phyloP scores from a whole-genome alignment of 30 jellyfish, hydroid and myxozoan species.

The Aurelia aurita complex sp. Pacific region DNA sequence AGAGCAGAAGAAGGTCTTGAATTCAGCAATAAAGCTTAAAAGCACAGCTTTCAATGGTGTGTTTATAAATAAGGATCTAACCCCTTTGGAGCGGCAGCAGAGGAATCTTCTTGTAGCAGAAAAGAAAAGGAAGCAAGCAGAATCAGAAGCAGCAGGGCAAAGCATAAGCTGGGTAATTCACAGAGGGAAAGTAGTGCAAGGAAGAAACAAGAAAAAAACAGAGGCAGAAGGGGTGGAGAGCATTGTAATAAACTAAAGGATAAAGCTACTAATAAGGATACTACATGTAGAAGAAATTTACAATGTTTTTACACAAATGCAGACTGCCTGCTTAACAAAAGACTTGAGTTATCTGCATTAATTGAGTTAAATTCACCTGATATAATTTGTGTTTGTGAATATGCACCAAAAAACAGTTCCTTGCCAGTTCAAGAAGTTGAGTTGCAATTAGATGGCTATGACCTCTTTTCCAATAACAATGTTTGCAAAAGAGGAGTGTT shows the following conservation, averaged over 20 bases:
- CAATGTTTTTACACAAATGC: constrained; percentile 40
- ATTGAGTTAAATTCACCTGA: constrained; percentile 19
- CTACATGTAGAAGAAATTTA: constrained; percentile 13
- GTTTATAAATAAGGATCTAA: too few species aligned
- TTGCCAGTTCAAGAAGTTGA: constrained; percentile 41
- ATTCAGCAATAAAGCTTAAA: constrained; percentile 29
- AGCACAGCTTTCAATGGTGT: neutral
- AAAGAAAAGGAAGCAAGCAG: constrained; percentile 31
- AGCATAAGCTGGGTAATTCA: constrained; percentile 40
- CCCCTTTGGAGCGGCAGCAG: too few species aligned
- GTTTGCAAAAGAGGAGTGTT: constrained; percentile 34
- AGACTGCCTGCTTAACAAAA: constrained; percentile 34
- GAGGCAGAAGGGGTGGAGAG: too few species aligned
- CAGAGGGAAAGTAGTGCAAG: constrained; percentile 28
- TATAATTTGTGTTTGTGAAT: constrained; percentile 33
- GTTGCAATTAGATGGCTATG: constrained; percentile 40
- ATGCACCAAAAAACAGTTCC: constrained; percentile 31
- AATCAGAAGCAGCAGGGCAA: constrained; percentile 42
- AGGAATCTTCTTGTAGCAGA: neutral
- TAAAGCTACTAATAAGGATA: constrained; percentile 19
- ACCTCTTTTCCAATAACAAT: constrained; percentile 13
- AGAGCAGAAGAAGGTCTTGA: constrained; percentile 27
- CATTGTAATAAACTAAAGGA: neutral
- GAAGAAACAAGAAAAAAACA: constrained; percentile 19
- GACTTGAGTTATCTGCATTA: constrained; percentile 25